Percentiles rank a stretch among this genome's conserved stretches.
Conservation (phyloP, 2,888 invertebrate species). For the Sthenelais limicola region DNA sequence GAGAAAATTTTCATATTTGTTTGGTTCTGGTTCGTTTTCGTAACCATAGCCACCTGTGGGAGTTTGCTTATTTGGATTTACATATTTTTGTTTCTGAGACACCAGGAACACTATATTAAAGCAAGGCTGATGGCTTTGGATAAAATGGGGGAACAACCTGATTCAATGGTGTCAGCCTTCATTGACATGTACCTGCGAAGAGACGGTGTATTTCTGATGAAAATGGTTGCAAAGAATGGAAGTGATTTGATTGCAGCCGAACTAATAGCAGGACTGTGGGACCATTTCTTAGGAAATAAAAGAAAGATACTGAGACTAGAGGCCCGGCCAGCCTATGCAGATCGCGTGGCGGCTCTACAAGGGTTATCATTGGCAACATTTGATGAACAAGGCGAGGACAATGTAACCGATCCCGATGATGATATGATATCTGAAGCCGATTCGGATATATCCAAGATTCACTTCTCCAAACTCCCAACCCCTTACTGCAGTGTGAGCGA, state of each 20-base stretch:
- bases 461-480: slow-evolving; percentile 18
- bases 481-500: background rate
- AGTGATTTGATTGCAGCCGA: slow-evolving; percentile 47
- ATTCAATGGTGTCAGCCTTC: slow-evolving; percentile 26
- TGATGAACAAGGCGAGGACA: background rate
- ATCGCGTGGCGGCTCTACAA: background rate
- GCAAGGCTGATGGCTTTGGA: slow-evolving; percentile 15
- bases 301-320: slow-evolving; percentile 11
- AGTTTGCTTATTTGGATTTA: slow-evolving; percentile 72
- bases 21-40: slow-evolving; percentile 75
- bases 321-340: slow-evolving; percentile 1
- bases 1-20: slow-evolving; percentile 73
- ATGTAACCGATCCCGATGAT: slow-evolving; percentile 22
- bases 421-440: background rate
- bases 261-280: slow-evolving; percentile 43
- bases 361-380: slow-evolving; percentile 24
- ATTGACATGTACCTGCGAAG: slow-evolving; percentile 40
- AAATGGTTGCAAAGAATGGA: slow-evolving; percentile 43
- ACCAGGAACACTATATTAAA: slow-evolving; percentile 41
- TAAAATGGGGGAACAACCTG: slow-evolving; percentile 35
- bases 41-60: slow-evolving; percentile 70
- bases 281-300: slow-evolving; percentile 40
- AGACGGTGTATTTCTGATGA: slow-evolving; percentile 44
- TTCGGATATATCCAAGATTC: slow-evolving; percentile 12
- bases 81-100: slow-evolving; percentile 14